A percentile compares a stretch with the other conserved stretches of the same genome.
Evolutionary conservation across 2,797 vertebrate genomes (phyloP).

Genomic region (Mormyrops attenuatus): DNA sequence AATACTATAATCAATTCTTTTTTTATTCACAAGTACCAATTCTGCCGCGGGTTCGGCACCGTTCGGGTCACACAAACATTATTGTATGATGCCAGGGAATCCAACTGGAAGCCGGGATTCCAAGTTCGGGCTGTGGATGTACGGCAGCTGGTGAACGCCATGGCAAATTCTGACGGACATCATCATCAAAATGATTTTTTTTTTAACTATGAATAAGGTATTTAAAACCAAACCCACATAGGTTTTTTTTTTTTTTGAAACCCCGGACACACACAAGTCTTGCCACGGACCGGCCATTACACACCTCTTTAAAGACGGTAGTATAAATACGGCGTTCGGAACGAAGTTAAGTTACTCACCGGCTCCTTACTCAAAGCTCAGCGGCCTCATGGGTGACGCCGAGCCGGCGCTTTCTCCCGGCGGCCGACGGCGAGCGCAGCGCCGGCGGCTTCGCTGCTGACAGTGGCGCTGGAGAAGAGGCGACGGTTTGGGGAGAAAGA

Average conservation of each 20-base stretch:
- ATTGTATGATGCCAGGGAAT: background rate
- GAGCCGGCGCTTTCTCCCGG: background rate
- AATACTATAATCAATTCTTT: background rate
- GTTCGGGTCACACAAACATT: background rate
- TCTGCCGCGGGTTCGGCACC: background rate
- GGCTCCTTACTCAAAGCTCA: background rate
- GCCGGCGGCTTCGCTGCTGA: background rate
- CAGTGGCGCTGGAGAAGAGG: background rate
- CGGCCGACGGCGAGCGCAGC: background rate
- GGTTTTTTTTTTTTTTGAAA: background rate
- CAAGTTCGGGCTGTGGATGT: background rate
- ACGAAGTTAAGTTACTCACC: background rate
- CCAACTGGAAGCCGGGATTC: background rate
- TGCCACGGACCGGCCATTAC: background rate
- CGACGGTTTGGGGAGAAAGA: background rate
- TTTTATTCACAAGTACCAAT: background rate
- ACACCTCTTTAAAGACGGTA: background rate
- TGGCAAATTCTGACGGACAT: background rate
- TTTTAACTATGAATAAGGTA: background rate
- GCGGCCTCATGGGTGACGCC: background rate
- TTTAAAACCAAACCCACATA: background rate
- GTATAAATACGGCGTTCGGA: background rate
- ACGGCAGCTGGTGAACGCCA: background rate
- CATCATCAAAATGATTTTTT: background rate
- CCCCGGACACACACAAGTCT: background rate